Percentiles rank a stretch among this genome's conserved stretches.
These are phyloP conservation scores for Catalaphyllia jardinei DNA, from an alignment of 64 coral and sea anemone genomes.

Conservation along the genomic window DNA sequence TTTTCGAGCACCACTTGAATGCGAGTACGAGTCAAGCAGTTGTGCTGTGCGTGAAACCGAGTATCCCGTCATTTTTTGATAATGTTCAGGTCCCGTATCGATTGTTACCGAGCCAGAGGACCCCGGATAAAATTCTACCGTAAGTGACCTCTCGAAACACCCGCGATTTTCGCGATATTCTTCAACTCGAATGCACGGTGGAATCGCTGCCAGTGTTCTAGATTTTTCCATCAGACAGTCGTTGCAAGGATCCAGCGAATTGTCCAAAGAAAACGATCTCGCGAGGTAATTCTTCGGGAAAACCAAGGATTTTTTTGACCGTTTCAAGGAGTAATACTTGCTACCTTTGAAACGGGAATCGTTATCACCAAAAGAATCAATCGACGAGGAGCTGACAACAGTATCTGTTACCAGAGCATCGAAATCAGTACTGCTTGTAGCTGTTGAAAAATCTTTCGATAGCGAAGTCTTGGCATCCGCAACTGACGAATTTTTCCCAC, in stretches of 20 bases:
- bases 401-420: slow-evolving; percentile 24
- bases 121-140: slow-evolving; percentile 12
- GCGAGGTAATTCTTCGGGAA: slow-evolving; percentile 39
- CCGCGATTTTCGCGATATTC: slow-evolving; percentile 29
- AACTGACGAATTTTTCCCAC: slow-evolving; percentile 51
- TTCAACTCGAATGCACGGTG: slow-evolving; percentile 31
- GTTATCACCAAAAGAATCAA: slow-evolving; percentile 53
- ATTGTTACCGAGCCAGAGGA: not conserved
- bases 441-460: slow-evolving; percentile 23
- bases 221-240: slow-evolving; percentile 46
- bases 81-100: not conserved
- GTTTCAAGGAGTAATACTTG: slow-evolving; percentile 68
- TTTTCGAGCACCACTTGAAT: not conserved
- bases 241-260: slow-evolving; percentile 3
- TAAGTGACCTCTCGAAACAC: slow-evolving; percentile 11
- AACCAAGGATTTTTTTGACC: slow-evolving; percentile 53
- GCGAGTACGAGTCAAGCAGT: not conserved
- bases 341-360: not conserved
- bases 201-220: slow-evolving; percentile 32
- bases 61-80: slow-evolving; percentile 1
- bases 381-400: slow-evolving; percentile 38
- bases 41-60: not conserved
- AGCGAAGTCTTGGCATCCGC: not conserved
- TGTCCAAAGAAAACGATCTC: slow-evolving; percentile 20
- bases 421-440: slow-evolving; percentile 2